Percentiles rank a stretch among this genome's conserved stretches.
Evolutionary conservation across 2,113 vertebrate species (phyloP).

Genomic region (Neolamprologus kungweensis): DNA sequence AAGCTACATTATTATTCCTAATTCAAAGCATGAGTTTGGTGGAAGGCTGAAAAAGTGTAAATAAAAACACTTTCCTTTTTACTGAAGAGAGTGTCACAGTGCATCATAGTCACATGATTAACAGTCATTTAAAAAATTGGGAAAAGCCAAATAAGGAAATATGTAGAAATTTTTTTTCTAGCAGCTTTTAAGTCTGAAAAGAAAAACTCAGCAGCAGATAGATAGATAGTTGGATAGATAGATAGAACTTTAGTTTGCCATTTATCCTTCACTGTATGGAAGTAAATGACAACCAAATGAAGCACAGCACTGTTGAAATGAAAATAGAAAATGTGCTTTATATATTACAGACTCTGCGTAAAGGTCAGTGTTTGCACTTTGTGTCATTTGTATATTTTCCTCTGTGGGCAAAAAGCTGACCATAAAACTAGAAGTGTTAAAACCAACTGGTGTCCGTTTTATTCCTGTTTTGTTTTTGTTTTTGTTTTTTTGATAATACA

Average conservation of each 20-base stretch:
- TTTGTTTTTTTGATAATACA: neutral
- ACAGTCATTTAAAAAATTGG: neutral
- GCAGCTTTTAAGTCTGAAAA: neutral
- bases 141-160: neutral
- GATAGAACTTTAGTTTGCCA: neutral
- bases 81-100: neutral
- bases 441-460: constrained; percentile 5
- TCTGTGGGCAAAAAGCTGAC: neutral
- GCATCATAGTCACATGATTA: neutral
- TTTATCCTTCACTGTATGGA: neutral
- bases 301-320: neutral
- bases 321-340: neutral
- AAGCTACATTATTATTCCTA: neutral
- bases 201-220: neutral
- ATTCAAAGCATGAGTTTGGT: neutral
- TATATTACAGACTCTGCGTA: neutral
- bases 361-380: neutral
- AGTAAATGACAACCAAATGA: neutral
- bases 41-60: neutral
- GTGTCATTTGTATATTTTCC: neutral
- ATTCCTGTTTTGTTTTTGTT: neutral
- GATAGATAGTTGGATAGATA: accelerated
- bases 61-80: neutral
- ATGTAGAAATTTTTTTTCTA: neutral
- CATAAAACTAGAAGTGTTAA: neutral